A percentile compares a stretch with the other conserved stretches of the same genome.
phyloP scores from a whole-genome alignment of 2,888 invertebrate genomes.

The Phaonia tiefii region DNA sequence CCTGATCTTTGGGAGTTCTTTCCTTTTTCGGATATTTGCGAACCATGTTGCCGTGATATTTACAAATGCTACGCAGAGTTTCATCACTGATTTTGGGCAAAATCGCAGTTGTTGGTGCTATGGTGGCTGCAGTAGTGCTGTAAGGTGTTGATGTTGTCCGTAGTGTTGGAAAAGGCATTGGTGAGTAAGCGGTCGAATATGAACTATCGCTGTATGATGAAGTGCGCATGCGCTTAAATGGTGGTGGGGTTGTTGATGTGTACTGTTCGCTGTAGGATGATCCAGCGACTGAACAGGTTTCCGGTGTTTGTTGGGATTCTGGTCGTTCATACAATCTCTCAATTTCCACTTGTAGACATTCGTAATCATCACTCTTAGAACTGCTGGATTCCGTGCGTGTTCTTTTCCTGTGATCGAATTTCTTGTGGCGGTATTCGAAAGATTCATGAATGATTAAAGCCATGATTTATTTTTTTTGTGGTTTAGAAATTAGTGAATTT shows the following conservation, averaged over 20 bases:
- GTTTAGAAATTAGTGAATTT: too few species aligned
- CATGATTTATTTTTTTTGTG: slow-evolving; percentile 6
- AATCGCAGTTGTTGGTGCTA: slow-evolving; percentile 41
- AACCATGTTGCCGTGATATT: slow-evolving; percentile 78
- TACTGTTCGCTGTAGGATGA: neutral
- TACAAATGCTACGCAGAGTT: slow-evolving; percentile 73
- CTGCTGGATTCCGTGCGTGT: slow-evolving; percentile 31
- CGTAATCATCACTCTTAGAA: slow-evolving; percentile 24
- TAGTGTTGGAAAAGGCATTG: neutral
- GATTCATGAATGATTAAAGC: slow-evolving; percentile 29
- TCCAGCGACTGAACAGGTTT: too few species aligned
- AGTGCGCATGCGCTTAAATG: slow-evolving; percentile 38
- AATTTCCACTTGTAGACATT: slow-evolving; percentile 36
- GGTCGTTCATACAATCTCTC: slow-evolving; percentile 20
- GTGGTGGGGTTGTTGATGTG: neutral
- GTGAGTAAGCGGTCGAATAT: slow-evolving; percentile 38
- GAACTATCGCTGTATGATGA: slow-evolving; percentile 61
- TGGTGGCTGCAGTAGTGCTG: neutral
- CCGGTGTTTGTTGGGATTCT: neutral
- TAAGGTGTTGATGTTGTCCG: slow-evolving; percentile 33
- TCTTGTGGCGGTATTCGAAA: slow-evolving; percentile 73
- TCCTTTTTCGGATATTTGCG: slow-evolving; percentile 77
- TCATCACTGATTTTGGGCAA: slow-evolving; percentile 70
- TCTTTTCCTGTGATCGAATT: slow-evolving; percentile 71
- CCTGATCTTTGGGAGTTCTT: slow-evolving; percentile 77